Conservation (phyloP, 2,113 vertebrate genomes). For the Globicephala melas region DNA sequence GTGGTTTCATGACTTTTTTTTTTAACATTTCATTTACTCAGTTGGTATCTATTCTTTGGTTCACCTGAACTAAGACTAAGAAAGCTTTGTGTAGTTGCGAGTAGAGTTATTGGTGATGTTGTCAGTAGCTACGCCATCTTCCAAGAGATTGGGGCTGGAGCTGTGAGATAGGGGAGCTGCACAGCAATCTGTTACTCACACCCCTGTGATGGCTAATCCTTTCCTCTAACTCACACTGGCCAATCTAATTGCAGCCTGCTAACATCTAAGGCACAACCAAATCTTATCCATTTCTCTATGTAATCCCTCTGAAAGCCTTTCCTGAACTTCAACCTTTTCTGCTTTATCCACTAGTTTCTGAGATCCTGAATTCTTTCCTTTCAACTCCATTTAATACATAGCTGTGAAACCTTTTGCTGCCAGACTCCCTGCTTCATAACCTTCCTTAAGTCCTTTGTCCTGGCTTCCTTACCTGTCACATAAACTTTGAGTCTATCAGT, state of each 20-base stretch:
- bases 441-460: background rate
- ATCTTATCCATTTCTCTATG: background rate
- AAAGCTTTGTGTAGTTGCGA: background rate
- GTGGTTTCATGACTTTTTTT: background rate
- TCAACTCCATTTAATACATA: background rate
- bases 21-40: background rate
- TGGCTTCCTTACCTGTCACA: background rate
- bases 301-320: background rate
- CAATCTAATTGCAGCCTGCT: background rate
- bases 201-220: background rate
- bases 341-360: background rate
- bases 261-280: background rate
- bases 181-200: too few species aligned
- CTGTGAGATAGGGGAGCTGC: rapidly evolving
- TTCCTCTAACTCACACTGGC: background rate
- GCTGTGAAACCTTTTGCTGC: background rate
- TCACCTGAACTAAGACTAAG: background rate
- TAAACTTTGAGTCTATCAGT: background rate
- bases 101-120: background rate
- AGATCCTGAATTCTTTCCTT: background rate
- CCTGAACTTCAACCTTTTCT: background rate
- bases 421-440: background rate
- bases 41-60: background rate
- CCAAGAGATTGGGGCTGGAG: background rate
- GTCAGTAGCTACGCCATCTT: background rate